Conservation (phyloP, 2,888 invertebrate species). For the Crioceris asparagi region DNA sequence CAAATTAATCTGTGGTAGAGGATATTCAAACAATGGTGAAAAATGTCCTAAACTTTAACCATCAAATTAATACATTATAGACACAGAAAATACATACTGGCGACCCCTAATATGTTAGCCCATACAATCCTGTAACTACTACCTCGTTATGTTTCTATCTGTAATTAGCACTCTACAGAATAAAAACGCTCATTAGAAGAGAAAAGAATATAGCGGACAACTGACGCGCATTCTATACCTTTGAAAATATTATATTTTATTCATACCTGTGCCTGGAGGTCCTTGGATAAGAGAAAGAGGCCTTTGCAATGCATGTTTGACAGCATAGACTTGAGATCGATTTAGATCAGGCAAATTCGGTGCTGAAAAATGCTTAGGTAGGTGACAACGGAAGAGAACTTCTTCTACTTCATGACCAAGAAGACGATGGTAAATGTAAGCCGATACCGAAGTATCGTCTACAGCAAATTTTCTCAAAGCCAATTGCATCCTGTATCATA, state of each 20-base stretch:
- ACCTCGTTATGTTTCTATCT: too few species aligned
- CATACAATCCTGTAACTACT: too few species aligned
- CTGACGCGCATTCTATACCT: too few species aligned
- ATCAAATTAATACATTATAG: too few species aligned
- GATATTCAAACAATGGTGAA: too few species aligned
- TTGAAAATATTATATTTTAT: conserved; percentile 1
- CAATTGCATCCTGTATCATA: conserved; percentile 71
- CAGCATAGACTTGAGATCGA: conserved; percentile 95
- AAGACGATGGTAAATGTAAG: conserved; percentile 94
- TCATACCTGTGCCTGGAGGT: conserved; percentile 81
- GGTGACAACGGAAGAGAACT: conserved; percentile 77
- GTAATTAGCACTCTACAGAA: too few species aligned
- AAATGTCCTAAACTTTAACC: too few species aligned
- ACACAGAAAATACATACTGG: too few species aligned
- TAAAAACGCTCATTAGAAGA: too few species aligned
- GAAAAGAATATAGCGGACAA: too few species aligned
- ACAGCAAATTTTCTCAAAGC: conserved; percentile 92
- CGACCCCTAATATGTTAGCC: too few species aligned
- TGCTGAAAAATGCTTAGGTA: conserved; percentile 95
- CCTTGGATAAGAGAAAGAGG: conserved; percentile 96
- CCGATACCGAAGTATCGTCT: conserved; percentile 92
- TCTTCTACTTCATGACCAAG: conserved; percentile 93
- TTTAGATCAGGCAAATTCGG: conserved; percentile 97
- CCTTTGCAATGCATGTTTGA: conserved; percentile 93
- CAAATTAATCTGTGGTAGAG: too few species aligned